Evolutionary conservation across 2,888 invertebrate genomes (phyloP).

Genomic region (Nymphalis c-album): DNA sequence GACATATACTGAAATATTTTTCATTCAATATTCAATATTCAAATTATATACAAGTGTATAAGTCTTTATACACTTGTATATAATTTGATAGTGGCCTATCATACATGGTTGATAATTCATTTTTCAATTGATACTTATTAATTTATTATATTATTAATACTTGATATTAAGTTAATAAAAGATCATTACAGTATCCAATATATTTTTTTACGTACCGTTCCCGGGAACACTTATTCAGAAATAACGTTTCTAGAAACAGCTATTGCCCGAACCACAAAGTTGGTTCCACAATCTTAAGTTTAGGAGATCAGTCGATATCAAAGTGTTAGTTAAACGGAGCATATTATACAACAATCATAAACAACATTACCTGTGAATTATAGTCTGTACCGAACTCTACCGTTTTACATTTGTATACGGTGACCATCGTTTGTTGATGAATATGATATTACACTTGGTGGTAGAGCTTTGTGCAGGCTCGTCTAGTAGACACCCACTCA

Average conservation of each 20-base stretch:
- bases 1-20: constrained; percentile 8
- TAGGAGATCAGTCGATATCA: constrained; percentile 40
- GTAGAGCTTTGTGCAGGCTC: too few relatives aligned
- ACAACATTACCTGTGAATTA: constrained; percentile 75
- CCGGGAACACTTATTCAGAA: background rate
- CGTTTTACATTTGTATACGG: constrained; percentile 50
- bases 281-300: constrained; percentile 17
- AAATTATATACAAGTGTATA: too few relatives aligned
- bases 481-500: too few relatives aligned
- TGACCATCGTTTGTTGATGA: constrained; percentile 45
- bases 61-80: background rate
- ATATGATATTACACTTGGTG: too few relatives aligned
- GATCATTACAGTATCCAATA: too few relatives aligned
- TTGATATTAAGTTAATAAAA: too few relatives aligned
- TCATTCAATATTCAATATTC: background rate
- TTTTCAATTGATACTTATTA: too few relatives aligned
- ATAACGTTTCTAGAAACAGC: background rate
- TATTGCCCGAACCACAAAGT: background rate
- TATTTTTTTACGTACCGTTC: too few relatives aligned
- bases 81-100: background rate
- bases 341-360: constrained; percentile 53
- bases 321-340: constrained; percentile 47
- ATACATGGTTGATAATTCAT: too few relatives aligned
- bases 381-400: constrained; percentile 54
- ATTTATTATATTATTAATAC: too few relatives aligned